Evolutionary conservation across 2,888 invertebrate genomes (phyloP).

Genomic region (Drosophila quinaria): DNA sequence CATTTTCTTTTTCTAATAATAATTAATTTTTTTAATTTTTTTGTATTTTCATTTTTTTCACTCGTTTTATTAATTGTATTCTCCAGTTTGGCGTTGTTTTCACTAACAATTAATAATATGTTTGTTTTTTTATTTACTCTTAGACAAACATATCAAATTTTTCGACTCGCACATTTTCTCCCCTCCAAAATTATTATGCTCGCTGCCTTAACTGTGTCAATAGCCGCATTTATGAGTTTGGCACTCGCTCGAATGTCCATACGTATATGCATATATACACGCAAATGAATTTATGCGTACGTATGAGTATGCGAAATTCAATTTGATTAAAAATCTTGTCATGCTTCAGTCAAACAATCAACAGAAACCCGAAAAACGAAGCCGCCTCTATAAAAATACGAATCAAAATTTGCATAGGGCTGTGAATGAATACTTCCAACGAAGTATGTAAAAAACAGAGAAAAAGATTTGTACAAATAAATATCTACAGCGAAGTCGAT

Average conservation of each 20-base stretch:
- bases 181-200: slow-evolving; percentile 51
- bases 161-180: slow-evolving; percentile 29
- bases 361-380: slow-evolving; percentile 33
- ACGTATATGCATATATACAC: not conserved
- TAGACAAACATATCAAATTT: slow-evolving; percentile 23
- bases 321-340: slow-evolving; percentile 75
- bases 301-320: slow-evolving; percentile 42
- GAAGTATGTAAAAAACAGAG: slow-evolving; percentile 23
- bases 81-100: slow-evolving; percentile 14
- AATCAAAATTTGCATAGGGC: slow-evolving; percentile 65
- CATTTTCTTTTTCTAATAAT: too few relatives aligned
- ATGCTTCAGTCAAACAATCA: slow-evolving; percentile 70
- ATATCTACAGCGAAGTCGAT: slow-evolving; percentile 51
- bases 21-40: not conserved
- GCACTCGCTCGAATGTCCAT: slow-evolving; percentile 44
- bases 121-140: slow-evolving; percentile 15
- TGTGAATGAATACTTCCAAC: slow-evolving; percentile 62
- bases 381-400: slow-evolving; percentile 31
- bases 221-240: slow-evolving; percentile 71
- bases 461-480: slow-evolving; percentile 31
- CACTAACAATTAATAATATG: slow-evolving; percentile 26
- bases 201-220: slow-evolving; percentile 72
- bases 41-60: slow-evolving; percentile 23
- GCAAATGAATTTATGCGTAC: slow-evolving; percentile 1
- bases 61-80: slow-evolving; percentile 17